Conservation (phyloP, 2,113 vertebrate genomes). For the Beaufortia kweichowensis region DNA sequence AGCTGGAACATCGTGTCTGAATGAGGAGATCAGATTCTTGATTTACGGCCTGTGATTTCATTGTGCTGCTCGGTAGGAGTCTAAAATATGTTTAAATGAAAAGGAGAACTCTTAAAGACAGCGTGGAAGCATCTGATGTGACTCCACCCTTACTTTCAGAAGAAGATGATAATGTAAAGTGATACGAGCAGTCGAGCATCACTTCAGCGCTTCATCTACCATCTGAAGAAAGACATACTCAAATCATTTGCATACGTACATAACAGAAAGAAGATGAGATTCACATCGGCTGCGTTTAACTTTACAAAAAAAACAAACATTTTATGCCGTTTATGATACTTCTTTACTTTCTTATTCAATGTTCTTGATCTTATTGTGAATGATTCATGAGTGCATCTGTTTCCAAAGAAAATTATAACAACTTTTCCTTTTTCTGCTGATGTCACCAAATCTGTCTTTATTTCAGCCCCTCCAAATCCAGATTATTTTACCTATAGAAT, state of each 20-base stretch:
- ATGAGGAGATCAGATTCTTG: slow-evolving; percentile 5
- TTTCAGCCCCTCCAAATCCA: too few relatives aligned
- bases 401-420: too few relatives aligned
- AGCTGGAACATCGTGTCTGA: not conserved
- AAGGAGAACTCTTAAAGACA: not conserved
- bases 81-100: too few relatives aligned
- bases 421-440: too few relatives aligned
- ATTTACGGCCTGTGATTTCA: not conserved
- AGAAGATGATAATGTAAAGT: not conserved
- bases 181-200: not conserved
- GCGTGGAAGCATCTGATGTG: not conserved
- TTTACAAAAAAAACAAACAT: too few relatives aligned
- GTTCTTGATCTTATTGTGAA: too few relatives aligned
- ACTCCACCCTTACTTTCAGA: not conserved
- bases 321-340: too few relatives aligned
- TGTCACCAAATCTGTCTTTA: not conserved
- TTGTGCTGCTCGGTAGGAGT: not conserved
- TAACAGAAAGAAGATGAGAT: not conserved
- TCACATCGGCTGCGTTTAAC: not conserved
- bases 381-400: not conserved
- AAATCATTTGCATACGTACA: not conserved
- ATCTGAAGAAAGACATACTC: not conserved
- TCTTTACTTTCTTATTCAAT: too few relatives aligned
- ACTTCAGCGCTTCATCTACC: not conserved
- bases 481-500: too few relatives aligned